Percentiles rank a stretch among this genome's conserved stretches.
These are phyloP conservation scores for Margarornis squamiger DNA, from an alignment of 2,797 vertebrate genomes.

Conservation along the genomic window DNA sequence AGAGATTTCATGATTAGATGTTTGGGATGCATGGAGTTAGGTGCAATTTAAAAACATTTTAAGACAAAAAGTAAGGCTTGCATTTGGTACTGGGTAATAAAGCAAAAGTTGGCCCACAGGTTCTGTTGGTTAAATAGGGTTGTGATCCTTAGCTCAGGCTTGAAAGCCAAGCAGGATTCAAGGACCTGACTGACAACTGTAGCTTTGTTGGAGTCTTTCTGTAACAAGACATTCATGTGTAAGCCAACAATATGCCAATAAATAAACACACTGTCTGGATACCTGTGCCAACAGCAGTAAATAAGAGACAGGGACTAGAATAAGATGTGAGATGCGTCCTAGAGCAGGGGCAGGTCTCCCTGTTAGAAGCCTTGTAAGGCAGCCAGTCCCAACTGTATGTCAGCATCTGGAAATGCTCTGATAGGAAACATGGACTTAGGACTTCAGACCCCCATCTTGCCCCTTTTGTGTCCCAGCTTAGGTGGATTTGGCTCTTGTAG, in stretches of 20 bases:
- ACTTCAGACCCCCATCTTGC: neutral
- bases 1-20: rapidly evolving
- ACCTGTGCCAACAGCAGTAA: neutral
- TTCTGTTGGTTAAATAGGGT: neutral
- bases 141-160: neutral
- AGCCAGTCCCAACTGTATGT: neutral
- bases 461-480: neutral
- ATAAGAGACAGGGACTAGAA: neutral
- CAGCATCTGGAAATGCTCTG: neutral
- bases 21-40: neutral
- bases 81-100: neutral
- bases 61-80: neutral
- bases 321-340: neutral
- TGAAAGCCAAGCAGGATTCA: neutral
- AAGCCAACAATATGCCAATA: neutral
- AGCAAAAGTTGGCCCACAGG: neutral
- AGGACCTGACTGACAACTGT: neutral
- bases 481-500: rapidly evolving
- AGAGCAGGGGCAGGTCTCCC: neutral
- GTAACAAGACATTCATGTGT: neutral
- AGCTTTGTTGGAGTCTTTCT: neutral
- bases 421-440: neutral
- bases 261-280: neutral
- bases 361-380: neutral
- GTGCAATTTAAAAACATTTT: neutral